phyloP scores from a whole-genome alignment of 1,140 invertebrate species.

The Whitmania pigra region DNA sequence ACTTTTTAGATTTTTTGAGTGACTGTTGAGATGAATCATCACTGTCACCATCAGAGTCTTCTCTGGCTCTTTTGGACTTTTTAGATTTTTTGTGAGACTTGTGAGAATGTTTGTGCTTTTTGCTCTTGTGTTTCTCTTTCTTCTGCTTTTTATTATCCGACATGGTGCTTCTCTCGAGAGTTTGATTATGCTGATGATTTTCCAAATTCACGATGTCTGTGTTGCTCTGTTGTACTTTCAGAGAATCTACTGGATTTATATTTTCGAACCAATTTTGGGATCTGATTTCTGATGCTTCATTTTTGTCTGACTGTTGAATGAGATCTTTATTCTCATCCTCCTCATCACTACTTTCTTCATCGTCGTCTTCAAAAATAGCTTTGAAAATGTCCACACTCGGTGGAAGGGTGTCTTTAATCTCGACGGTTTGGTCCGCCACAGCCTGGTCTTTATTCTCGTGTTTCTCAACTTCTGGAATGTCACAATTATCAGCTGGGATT shows the following conservation, averaged over 20 bases:
- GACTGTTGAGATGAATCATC: background rate
- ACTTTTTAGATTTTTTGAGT: conserved; percentile 8
- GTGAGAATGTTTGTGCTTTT: background rate
- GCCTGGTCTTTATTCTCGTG: background rate
- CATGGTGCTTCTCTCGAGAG: background rate
- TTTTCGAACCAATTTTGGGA: background rate
- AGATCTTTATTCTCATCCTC: conserved; percentile 25
- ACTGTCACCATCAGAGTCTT: background rate
- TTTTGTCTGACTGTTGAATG: background rate
- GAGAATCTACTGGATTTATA: background rate
- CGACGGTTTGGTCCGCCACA: background rate
- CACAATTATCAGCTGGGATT: conserved; percentile 1
- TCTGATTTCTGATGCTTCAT: background rate
- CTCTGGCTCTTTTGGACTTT: background rate
- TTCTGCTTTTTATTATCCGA: background rate
- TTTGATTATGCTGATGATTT: background rate
- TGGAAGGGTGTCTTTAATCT: background rate
- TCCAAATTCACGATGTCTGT: too few species aligned
- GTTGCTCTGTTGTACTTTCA: too few species aligned
- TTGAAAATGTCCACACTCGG: conserved; percentile 48
- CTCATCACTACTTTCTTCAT: conserved; percentile 34
- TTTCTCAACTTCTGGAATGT: background rate
- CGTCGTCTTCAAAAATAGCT: conserved; percentile 47
- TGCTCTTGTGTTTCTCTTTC: conserved; percentile 1
- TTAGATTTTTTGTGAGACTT: conserved; percentile 11